Conservation (phyloP, 2,797 vertebrate genomes). For the Myotis vivesi region DNA sequence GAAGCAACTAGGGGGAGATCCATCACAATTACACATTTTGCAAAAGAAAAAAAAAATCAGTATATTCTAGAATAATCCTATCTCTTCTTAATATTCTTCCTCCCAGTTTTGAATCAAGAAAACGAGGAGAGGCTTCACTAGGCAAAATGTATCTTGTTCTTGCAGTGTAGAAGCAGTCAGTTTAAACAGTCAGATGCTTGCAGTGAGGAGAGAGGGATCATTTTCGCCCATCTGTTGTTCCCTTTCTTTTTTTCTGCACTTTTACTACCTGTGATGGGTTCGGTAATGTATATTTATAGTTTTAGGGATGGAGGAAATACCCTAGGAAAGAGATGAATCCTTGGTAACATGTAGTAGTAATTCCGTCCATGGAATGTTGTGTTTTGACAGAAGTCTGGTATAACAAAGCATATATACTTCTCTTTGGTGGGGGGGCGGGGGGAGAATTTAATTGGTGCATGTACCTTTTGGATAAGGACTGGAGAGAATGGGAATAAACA, state of each 20-base stretch:
- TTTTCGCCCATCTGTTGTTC: neutral
- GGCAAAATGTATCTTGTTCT: neutral
- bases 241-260: neutral
- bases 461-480: neutral
- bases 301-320: neutral
- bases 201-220: neutral
- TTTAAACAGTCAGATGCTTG: neutral
- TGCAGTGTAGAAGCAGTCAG: neutral
- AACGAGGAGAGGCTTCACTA: neutral
- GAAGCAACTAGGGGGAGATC: neutral
- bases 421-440: neutral
- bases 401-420: neutral
- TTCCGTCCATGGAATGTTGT: neutral
- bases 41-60: neutral
- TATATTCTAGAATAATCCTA: conserved; percentile 9
- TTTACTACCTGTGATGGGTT: neutral
- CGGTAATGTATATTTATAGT: neutral
- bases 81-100: neutral
- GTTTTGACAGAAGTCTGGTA: neutral
- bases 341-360: neutral
- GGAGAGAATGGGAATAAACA: conserved; percentile 20
- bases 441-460: neutral
- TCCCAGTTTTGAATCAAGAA: conserved; percentile 8
- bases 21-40: conserved; percentile 12
- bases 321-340: neutral